These are phyloP conservation scores for Leptopilina boulardi DNA, from an alignment of 1,140 invertebrate species.

Conservation along the genomic window DNA sequence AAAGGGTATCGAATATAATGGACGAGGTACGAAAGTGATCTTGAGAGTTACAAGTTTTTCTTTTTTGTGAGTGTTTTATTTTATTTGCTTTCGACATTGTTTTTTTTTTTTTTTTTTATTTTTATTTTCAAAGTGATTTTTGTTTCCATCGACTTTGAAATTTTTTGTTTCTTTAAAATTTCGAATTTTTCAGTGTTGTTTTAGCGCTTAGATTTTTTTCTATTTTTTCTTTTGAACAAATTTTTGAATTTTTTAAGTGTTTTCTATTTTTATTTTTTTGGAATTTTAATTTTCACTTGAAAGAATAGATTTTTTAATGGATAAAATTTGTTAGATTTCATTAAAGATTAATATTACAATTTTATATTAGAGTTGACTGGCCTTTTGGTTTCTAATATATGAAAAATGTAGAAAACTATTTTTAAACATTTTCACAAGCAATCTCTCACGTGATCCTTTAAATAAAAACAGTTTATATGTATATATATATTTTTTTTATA, in stretches of 20 bases:
- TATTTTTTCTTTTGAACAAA: too few relatives aligned
- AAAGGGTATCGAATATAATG: slow-evolving; percentile 48
- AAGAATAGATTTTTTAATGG: background rate
- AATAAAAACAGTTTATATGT: slow-evolving; percentile 1
- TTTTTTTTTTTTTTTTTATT: too few relatives aligned
- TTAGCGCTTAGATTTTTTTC: too few relatives aligned
- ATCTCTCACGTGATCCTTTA: slow-evolving; percentile 5
- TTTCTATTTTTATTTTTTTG: too few relatives aligned
- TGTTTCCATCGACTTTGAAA: too few relatives aligned
- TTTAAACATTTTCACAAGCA: background rate
- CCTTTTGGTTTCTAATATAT: background rate
- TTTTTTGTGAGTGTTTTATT: background rate
- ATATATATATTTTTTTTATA: background rate
- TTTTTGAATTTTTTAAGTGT: too few relatives aligned
- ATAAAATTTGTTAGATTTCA: background rate
- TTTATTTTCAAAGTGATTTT: too few relatives aligned
- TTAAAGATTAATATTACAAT: background rate
- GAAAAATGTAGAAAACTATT: slow-evolving; percentile 24
- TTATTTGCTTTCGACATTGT: background rate
- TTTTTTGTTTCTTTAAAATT: too few relatives aligned
- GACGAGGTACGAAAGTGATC: slow-evolving; percentile 48
- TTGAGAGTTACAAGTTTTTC: background rate
- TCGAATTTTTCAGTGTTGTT: too few relatives aligned
- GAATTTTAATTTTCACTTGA: background rate
- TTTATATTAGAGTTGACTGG: slow-evolving; percentile 13